Evolutionary conservation across 1,140 invertebrate genomes (phyloP), one percentile per base, ranked within the genome.

Genomic region (Gonatopus flavifemur): DNA sequence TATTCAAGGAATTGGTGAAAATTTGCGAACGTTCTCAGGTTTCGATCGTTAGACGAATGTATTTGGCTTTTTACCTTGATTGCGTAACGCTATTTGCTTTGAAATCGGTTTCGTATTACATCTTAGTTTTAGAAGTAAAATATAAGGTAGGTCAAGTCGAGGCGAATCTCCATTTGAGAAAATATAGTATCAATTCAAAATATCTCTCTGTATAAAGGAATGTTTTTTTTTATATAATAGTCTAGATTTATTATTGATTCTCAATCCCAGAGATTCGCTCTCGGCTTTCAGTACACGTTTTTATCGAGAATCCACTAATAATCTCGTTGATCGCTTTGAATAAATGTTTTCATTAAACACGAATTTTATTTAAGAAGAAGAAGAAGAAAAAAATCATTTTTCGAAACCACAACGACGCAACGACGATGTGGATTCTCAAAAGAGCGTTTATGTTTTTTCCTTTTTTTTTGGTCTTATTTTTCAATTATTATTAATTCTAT

Each of bases 21-120:
- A 56, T 60, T 62, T 64, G 62, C 65, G 41, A 35, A 20, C 45
- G 12, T 38, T 65, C 65, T 68, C 49, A 68, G 70, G 66, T 74
- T 70, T 59, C 67, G 64, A 57, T 60, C 58, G 43, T 67, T 76
- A 77, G 70, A 70, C 66, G 71, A 74, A 76, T 77, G 76, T 77
- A 77, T 70, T 75, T 74, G 71, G 74, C 71, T 78, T 76, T n/a
- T 69, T 74, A 76, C 65, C 68, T 78, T 76, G 72, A 76, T 76
- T 78, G 76, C 69, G 71, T 77, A 78, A 73, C 69, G 74, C 76
- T 78, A 76, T 74, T 77, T 76, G 76, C 74, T 78, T 76, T 76
- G 68, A 75, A 62, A 74, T 74, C 71, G 71, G 72, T 76, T 72
- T 75, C 67, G 67, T 76, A 74, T 69, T 66, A 70, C 69, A 73